Evolutionary conservation across 2,797 vertebrate genomes (phyloP), one percentile per base, ranked within the genome.

Genomic region (Coccyzus lansbergi): DNA sequence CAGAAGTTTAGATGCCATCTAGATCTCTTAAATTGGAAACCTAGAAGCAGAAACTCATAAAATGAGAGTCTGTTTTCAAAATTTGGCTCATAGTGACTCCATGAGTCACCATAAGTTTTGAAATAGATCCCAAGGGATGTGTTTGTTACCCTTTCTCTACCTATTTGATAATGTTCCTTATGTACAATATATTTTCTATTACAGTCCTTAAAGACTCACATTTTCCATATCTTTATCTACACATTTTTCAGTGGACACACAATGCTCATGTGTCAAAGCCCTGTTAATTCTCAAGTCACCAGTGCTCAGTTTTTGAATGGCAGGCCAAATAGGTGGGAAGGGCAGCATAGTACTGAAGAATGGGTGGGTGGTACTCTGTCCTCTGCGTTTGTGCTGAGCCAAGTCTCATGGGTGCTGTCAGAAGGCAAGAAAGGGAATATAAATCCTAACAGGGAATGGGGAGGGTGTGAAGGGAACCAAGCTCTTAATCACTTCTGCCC

Each of bases 401-500:
- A 88, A 53, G 68, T 59, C 70, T 86, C 86, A 64, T 34, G 71
- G 60, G 42, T 18, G 11, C 63, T 68, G 42, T 92, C 77, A 81
- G 84, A 88, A 92, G 78, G 56, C 71, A 92, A 60, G 59, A 71
- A 92, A 86, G 92, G 34, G 16, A 76, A 53, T 83, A 63, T 90
- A 92, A 93, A 90, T 94, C 60, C 52, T 93, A 24, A 46, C 74
- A 40, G 33, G 10, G 31, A 86, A 46, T 58, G 17, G 59, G 83
- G 48, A 90, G 63, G 42, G 36, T 82, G 15, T 60, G 46, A 53
- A 90, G 11, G 49, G 31, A 87, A 65, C 33, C 5, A 6, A 71
- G 46, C 46, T 90, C 60, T 94, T 90, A 86, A 88, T 94, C 81
- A 90, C 44, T 68, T 85, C 56, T 83, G n/a, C 59, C 63, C 64